phyloP scores from a whole-genome alignment of 2,888 invertebrate species.

The Orthosia incerta region DNA sequence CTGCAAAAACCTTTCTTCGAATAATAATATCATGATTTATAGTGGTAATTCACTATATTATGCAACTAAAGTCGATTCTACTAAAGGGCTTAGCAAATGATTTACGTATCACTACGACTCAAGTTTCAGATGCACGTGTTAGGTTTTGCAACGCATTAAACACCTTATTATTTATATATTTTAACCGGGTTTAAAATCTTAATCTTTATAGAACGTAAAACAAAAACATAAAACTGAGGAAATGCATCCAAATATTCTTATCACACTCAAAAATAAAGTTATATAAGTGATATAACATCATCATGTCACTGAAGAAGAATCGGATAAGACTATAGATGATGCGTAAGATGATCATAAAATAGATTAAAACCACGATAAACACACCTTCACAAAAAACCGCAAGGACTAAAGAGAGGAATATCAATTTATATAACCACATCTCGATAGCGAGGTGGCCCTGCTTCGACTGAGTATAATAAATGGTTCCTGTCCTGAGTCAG shows the following conservation, averaged over 20 bases:
- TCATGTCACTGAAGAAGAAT: not conserved
- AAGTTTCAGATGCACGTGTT: conserved; percentile 60
- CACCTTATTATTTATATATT: not conserved
- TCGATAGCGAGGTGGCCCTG: conserved; percentile 34
- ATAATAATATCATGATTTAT: too few species aligned
- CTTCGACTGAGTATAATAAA: conserved; percentile 52
- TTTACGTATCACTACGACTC: conserved; percentile 39
- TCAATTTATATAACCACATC: conserved; percentile 62
- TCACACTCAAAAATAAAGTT: not conserved
- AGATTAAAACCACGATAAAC: conserved; percentile 31
- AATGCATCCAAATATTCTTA: not conserved
- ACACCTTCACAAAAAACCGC: conserved; percentile 57
- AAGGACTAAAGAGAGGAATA: conserved; percentile 44
- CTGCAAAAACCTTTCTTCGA: too few species aligned
- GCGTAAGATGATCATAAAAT: not conserved
- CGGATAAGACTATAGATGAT: not conserved
- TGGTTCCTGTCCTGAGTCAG: conserved; percentile 63
- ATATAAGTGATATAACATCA: not conserved
- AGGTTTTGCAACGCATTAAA: conserved; percentile 12
- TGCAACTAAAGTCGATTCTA: conserved; percentile 16
- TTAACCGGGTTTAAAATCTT: not conserved
- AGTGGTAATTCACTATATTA: too few species aligned
- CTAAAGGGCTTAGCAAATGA: conserved; percentile 3
- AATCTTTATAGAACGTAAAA: not conserved
- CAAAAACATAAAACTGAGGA: not conserved